Conservation (phyloP, 1,140 invertebrate genomes). For the Acyrthosiphon pisum region DNA sequence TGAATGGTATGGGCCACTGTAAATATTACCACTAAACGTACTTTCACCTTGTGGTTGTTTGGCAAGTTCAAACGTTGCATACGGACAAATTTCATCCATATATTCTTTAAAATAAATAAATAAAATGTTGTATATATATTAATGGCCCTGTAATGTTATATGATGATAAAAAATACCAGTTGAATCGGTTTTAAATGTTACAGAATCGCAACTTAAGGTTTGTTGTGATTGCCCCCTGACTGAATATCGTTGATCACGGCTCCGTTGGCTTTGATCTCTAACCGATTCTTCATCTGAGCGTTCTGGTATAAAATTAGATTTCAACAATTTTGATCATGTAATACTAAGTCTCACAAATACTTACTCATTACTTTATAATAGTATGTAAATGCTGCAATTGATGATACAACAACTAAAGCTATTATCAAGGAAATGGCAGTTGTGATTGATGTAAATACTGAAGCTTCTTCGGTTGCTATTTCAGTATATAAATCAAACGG, state of each 20-base stretch:
- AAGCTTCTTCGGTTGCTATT: constrained; percentile 26
- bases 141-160: not conserved
- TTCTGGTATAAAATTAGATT: constrained; percentile 42
- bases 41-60: constrained; percentile 86
- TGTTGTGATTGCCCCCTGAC: constrained; percentile 63
- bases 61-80: constrained; percentile 87
- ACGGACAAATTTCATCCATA: constrained; percentile 89
- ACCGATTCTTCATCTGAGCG: constrained; percentile 69
- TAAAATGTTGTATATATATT: not conserved
- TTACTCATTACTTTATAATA: constrained; percentile 53
- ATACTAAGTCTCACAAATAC: not conserved
- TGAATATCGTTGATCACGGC: constrained; percentile 75
- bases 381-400: constrained; percentile 50
- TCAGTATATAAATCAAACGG: constrained; percentile 47
- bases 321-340: constrained; percentile 65
- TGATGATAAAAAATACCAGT: constrained; percentile 58
- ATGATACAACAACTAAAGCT: constrained; percentile 42
- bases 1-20: constrained; percentile 82
- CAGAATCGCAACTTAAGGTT: constrained; percentile 64
- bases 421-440: constrained; percentile 44
- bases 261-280: constrained; percentile 78
- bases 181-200: constrained; percentile 67
- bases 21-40: constrained; percentile 87
- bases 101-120: constrained; percentile 70
- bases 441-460: constrained; percentile 43